These are phyloP conservation scores for Perdix hodgsoniae DNA, from an alignment of 2,797 vertebrate genomes.

Conservation along the genomic window DNA sequence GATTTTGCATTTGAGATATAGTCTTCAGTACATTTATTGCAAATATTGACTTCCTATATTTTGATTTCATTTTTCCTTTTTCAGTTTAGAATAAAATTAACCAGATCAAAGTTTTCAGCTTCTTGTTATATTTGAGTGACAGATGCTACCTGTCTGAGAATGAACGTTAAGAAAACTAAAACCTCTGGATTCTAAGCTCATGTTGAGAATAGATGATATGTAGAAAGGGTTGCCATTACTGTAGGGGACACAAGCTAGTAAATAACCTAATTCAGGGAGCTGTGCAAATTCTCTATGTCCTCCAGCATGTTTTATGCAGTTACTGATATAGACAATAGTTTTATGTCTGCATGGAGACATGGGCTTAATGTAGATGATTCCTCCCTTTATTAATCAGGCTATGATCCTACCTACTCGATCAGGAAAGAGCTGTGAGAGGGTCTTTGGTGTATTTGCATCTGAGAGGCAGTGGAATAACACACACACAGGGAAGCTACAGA, in stretches of 20 bases:
- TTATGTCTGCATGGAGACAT: slow-evolving; percentile 34
- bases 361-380: not conserved
- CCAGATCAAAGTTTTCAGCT: not conserved
- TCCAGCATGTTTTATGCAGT: slow-evolving; percentile 43
- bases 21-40: not conserved
- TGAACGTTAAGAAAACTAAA: not conserved
- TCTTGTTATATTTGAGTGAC: not conserved
- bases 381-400: not conserved
- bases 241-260: not conserved
- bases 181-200: not conserved
- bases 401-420: not conserved
- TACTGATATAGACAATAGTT: slow-evolving; percentile 25
- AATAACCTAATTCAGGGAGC: slow-evolving; percentile 22
- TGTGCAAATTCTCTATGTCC: slow-evolving; percentile 25
- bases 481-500: not conserved
- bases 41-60: not conserved
- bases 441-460: not conserved
- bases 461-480: not conserved
- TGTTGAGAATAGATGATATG: not conserved
- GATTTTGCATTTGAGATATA: not conserved
- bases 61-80: not conserved
- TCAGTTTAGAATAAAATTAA: not conserved
- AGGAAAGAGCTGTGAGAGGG: not conserved
- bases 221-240: not conserved
- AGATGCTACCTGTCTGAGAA: not conserved